Evolutionary conservation across 2,113 vertebrate genomes (phyloP).

Genomic region (Prionailurus viverrinus): DNA sequence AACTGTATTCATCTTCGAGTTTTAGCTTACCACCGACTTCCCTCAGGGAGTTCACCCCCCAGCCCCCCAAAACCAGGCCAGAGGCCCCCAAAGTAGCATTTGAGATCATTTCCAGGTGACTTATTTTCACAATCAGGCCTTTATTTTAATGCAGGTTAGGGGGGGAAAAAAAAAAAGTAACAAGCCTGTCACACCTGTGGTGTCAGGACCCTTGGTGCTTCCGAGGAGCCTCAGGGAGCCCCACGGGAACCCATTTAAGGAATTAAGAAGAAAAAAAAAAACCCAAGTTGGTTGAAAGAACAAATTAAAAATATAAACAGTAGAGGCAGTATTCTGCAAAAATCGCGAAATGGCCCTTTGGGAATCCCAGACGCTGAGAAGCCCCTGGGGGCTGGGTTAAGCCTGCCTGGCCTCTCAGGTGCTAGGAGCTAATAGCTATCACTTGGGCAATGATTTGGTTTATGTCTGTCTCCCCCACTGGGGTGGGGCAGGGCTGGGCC

Average conservation of each 20-base stretch:
- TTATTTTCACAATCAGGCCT: neutral
- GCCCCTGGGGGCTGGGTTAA: neutral
- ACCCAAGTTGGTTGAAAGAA: neutral
- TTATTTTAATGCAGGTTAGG: neutral
- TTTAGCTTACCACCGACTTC: neutral
- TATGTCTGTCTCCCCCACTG: neutral
- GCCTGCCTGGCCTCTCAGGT: neutral
- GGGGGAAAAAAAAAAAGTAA: neutral
- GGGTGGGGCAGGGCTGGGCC: neutral
- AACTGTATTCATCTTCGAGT: neutral
- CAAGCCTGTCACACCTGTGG: neutral
- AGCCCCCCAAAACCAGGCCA: neutral
- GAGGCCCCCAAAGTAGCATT: neutral
- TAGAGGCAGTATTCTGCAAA: neutral
- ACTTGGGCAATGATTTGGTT: neutral
- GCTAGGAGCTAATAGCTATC: neutral
- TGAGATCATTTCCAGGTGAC: neutral
- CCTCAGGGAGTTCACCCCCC: neutral
- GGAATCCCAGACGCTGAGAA: neutral
- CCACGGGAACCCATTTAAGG: neutral
- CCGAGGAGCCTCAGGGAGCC: neutral
- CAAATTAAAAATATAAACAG: neutral
- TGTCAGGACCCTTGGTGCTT: neutral
- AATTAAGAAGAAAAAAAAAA: neutral
- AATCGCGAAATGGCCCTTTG: neutral